Base-by-base conservation (phyloP, 1,140 invertebrate species). In the Oedothorax gibbosus region DNA sequence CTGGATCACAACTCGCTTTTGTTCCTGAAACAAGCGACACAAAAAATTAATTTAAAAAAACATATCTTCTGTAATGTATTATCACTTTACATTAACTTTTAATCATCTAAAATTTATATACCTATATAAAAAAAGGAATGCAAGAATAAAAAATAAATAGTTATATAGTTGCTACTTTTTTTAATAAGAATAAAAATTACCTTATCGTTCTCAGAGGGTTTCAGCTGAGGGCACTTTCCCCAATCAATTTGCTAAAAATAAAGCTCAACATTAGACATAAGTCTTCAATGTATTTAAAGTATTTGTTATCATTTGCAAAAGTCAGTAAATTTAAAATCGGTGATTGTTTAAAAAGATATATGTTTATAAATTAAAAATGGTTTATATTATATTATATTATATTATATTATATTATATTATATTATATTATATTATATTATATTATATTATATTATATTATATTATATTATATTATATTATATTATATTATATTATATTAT, bases 171-270 rank as follows among this genome's bases (percentile, higher is more conserved):
- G 10, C 56, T 1, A 57, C 10, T 11, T 57, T 10, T 11, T 57
- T 57, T 57, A 11, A 57, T 57, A 57, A 57, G 15, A 57, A 57
- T 0, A 57, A 57, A 57, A 57, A 57, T 86, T 64, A 86, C 85
- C 56, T 83, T 85, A 21, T 87, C 86, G 18, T 54, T 50, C 51
- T 86, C 86, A 12, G 86, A 77, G 53, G 85, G 85, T 54, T 85
- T 84, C 35, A 86, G 86, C 57, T 87, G 86, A 57, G 64, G 72
- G 56, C 86, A 87, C 64, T 87, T 86, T 57, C 86, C 86, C 86
- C 86, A 87, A n/a, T 86, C 78, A 50, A 87, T 87, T 77, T 83
- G 76, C 86, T 87, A 54, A 7, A 81, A 71, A 69, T 64, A 71
- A 49, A 57, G 10, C 2, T 57, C 15, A 57, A 57, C 15, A 57